Conservation (phyloP, 2,797 vertebrate genomes). For the Valencia hispanica region DNA sequence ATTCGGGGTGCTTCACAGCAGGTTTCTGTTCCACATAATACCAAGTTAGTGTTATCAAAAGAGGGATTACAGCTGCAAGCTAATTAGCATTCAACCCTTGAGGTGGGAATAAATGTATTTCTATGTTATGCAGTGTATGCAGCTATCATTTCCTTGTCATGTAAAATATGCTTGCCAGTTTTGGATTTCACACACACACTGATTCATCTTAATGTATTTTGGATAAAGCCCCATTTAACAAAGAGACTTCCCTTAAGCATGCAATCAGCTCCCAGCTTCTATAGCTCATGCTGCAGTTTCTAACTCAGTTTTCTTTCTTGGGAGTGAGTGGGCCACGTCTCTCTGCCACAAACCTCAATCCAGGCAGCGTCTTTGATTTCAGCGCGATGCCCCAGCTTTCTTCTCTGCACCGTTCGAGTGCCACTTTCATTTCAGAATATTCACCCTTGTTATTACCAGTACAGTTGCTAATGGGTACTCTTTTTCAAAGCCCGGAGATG, state of each 20-base stretch:
- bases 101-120: constrained; percentile 50
- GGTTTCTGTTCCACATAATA: constrained; percentile 46
- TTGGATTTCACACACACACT: constrained; percentile 32
- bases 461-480: constrained; percentile 58
- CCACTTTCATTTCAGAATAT: constrained; percentile 69
- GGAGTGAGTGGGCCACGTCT: constrained; percentile 59
- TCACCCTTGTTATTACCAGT: constrained; percentile 60
- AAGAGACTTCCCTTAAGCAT: constrained; percentile 53
- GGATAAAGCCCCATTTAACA: constrained; percentile 40
- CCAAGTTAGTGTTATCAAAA: constrained; percentile 44
- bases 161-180: constrained; percentile 33
- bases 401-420: constrained; percentile 44
- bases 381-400: constrained; percentile 62
- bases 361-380: constrained; percentile 70
- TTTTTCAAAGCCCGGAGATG: constrained; percentile 58
- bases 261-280: constrained; percentile 54
- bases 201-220: constrained; percentile 46
- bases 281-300: constrained; percentile 48
- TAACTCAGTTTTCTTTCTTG: constrained; percentile 58
- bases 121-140: constrained; percentile 50
- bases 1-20: constrained; percentile 44
- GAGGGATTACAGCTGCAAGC: constrained; percentile 59
- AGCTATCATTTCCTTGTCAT: constrained; percentile 41
- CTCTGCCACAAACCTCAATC: constrained; percentile 63
- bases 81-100: constrained; percentile 62